phyloP scores from a whole-genome alignment of 1,140 invertebrate genomes.

The Apis cerana region DNA sequence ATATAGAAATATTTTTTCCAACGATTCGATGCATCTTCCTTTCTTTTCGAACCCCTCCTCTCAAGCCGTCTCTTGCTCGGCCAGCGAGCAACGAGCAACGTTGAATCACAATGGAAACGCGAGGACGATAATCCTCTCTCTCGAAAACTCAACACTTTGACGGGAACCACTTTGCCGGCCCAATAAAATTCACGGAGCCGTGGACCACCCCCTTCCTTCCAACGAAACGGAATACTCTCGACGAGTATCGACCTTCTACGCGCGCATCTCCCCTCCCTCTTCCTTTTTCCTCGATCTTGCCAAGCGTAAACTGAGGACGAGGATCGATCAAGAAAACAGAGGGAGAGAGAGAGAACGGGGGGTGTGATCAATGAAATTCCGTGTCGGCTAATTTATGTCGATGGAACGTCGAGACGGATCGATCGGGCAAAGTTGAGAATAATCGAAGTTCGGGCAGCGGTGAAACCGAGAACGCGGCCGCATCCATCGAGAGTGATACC shows the following conservation, averaged over 20 bases:
- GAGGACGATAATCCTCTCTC: neutral
- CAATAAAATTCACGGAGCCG: neutral
- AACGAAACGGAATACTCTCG: neutral
- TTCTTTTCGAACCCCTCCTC: no score
- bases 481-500: conserved; percentile 58
- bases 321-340: neutral
- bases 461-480: conserved; percentile 48
- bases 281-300: conserved; percentile 22
- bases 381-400: conserved; percentile 68
- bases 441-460: conserved; percentile 61
- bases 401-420: conserved; percentile 50
- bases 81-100: neutral
- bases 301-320: conserved; percentile 32
- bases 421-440: conserved; percentile 59
- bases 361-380: conserved; percentile 47
- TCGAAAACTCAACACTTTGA: no score
- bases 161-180: neutral
- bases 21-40: no score
- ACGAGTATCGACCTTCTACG: neutral
- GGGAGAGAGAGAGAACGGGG: conserved; percentile 11
- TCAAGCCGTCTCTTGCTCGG: no score
- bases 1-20: no score
- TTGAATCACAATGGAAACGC: conserved; percentile 16
- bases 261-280: neutral
- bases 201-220: no score